Evolutionary conservation across 2,888 invertebrate genomes (phyloP), one percentile per base, ranked within the genome.

Genomic region (Drosophila paucipuncta): DNA sequence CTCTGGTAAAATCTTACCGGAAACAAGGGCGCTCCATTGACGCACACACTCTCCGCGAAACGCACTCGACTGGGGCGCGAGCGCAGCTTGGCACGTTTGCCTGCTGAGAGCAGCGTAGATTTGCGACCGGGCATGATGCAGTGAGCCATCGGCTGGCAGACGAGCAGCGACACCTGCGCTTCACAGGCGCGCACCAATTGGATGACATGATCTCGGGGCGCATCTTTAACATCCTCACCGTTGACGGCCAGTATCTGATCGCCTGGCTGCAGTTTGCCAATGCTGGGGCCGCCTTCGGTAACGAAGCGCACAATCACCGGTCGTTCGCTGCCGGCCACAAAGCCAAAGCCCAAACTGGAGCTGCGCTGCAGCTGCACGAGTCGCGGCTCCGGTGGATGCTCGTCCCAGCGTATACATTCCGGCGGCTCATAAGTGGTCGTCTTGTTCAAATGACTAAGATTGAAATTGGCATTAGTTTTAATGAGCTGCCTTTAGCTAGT

Each of bases 381-480:
- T 16, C 98, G 94, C 0, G 98, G 97, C 72, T 96, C 96, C 0
- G 98, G 97, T 1, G 96, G 96, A 64, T 96, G 95, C 66, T 93
- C 93, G 85, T 97, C 97, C 85, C 94, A 94, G 63, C 94, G 94
- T 93, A 94, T 95, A 89, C 83, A 90, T 47, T 94, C 94, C 47
- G 98, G 98, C 59, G 97, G 97, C 92, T 97, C 97, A 93, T 98
- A 97, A 0, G 98, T 98, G 0, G 98, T 98, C n/a, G 97, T 97
- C 93, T 97, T 97, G 93, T 97, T 97, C 75, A 96, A 94, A 91
- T 97, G 97, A 90, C 97, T 97, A n/a, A 1, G 33, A 30, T 35
- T 18, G 18, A 30, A 5, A 16, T 9, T 5, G 2, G 3, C 2
- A 31, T 50, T 28, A 5, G 1, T 52, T 13, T 37, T 16, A 22